These are phyloP conservation scores for Agapetus fuscipes DNA, from an alignment of 2,888 invertebrate genomes.

Conservation along the genomic window DNA sequence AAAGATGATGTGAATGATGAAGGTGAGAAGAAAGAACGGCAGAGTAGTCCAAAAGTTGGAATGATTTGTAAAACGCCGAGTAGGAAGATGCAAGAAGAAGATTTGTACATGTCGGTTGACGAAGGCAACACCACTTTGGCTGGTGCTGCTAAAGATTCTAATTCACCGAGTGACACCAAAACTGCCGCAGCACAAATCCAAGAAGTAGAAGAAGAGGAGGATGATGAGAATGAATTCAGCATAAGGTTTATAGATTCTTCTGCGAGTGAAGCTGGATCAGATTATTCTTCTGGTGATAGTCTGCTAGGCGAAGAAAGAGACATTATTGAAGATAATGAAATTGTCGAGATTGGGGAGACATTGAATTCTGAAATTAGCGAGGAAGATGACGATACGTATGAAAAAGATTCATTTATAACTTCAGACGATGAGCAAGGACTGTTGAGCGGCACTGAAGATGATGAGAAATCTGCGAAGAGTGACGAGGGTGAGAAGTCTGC, in stretches of 20 bases:
- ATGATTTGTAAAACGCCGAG: too few relatives aligned
- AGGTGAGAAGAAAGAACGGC: too few relatives aligned
- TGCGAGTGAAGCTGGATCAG: conserved; percentile 35
- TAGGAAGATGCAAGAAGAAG: neutral
- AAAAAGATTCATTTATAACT: conserved; percentile 47
- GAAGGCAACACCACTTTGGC: too few relatives aligned
- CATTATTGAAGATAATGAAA: conserved; percentile 42
- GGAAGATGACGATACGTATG: conserved; percentile 34
- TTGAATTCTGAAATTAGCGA: conserved; percentile 35
- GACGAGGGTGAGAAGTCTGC: too few relatives aligned
- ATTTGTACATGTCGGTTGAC: neutral
- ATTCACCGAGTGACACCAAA: too few relatives aligned
- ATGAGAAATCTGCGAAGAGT: conserved; percentile 36
- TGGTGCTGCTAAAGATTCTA: neutral
- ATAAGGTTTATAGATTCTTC: too few relatives aligned
- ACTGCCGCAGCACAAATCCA: too few relatives aligned
- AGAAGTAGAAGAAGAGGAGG: too few relatives aligned
- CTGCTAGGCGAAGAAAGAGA: conserved; percentile 39
- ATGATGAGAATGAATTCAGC: too few relatives aligned
- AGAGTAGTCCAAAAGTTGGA: too few relatives aligned
- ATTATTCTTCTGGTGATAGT: conserved; percentile 42
- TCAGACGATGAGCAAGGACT: conserved; percentile 39
- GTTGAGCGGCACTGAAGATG: conserved; percentile 38
- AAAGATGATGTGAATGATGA: too few relatives aligned
- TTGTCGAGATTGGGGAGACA: conserved; percentile 42